Evolutionary conservation across 2,888 invertebrate genomes (phyloP), one percentile per base, ranked within the genome.

Genomic region (Drosophila rellima): DNA sequence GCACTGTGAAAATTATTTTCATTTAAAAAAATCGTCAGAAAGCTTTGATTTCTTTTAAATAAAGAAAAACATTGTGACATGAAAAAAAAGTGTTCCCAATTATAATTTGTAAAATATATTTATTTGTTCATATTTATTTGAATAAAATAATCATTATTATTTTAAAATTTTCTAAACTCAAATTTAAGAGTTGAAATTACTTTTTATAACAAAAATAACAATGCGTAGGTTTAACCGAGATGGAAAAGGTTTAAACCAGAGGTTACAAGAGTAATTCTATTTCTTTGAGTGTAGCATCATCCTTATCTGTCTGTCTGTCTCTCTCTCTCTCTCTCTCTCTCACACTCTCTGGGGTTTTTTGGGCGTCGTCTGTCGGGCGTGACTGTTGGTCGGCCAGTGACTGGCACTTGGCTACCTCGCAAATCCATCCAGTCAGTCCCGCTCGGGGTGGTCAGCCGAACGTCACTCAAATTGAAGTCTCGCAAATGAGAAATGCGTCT

Each of bases 381-480:
- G 55, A 35, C 55, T 23, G 62, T 42, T 70, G 51, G 48, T 71
- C 78, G 83, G 20, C 3, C 72, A 54, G 48, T 74, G 81, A 80
- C 69, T 86, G 83, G 72, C 86, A 82, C 67, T 82, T 77, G 80
- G 88, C 86, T 88, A 74, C 82, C 83, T 74, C 71, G 74, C 67
- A 74, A 70, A 66, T 70, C 61, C 67, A 63, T 47, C 62, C 6
- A 23, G 23, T 23, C 64, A 26, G 45, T 23, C 35, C 70, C 51
- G 74, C 78, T 86, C 84, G 87, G 86, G 89, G 86, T 87, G 86
- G 89, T 74, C 89, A 74, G 8, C 61, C 70, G 85, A 68, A 80
- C 78, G 88, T 89, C 89, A 86, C 78, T 84, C 86, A 86, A 80
- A 79, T 84, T 87, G 89, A 87, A 80, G 88, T 81, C 74, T 82